Evolutionary conservation across 2,888 invertebrate genomes (phyloP), one percentile per base, ranked within the genome.

Genomic region (Orchesellides sinensis): DNA sequence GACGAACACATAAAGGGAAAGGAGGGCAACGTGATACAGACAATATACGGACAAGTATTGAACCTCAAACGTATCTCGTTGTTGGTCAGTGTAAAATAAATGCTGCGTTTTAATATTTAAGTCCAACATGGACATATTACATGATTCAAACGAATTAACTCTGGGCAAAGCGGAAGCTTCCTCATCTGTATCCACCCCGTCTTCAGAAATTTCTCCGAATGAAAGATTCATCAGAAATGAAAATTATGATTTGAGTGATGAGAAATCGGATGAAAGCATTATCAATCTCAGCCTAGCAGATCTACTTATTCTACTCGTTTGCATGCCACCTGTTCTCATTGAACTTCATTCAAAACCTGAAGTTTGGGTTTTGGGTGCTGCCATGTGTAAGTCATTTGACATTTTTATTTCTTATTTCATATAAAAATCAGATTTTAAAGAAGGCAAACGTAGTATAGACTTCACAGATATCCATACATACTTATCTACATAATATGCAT

Each of bases 271-370:
- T 40, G 70, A 45, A 8, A 29, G 25, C 27, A 12, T 66, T 8
- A 95, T 97, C 90, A 98, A 98, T 91, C 92, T 98, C 89, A 97
- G 97, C 90, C 93, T 97, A 49, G 97, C 98, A 17, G 98, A 98
- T 91, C 91, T 98, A 88, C 94, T 97, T 92, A 97, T 98, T 88
- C 91, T 98, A 87, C 91, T 97, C 85, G 94, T 98, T 84, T 98
- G 97, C 90, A 96, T 97, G 84, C 98, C 98, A 6, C 96, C 97
- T 0, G 96, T 97, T 35, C 92, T 98, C 47, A 96, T 98, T n/a
- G 98, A 98, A 90, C 95, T 98, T 69, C 96, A 97, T 90, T 95
- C 96, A 10, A 94, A 94, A 88, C 96, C 96, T 14, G 96, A 97
- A 90, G 95, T 96, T 1, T 98, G 98, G 98, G 94, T 96, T 86